phyloP scores from a whole-genome alignment of 2,113 vertebrate genomes.

The Eupsittula cactorum region DNA sequence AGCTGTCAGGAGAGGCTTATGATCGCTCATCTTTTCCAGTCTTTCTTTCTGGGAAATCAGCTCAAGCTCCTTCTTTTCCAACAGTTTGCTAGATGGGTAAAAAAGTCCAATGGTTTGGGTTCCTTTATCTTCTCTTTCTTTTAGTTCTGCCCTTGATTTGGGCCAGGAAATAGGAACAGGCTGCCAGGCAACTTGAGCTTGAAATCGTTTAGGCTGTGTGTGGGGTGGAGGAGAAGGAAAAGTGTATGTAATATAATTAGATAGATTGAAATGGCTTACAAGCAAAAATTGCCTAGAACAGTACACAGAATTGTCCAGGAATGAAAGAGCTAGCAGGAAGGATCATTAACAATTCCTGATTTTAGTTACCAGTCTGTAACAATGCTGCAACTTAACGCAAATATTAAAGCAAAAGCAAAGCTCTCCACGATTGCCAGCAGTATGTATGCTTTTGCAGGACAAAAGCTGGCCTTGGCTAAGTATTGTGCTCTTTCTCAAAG shows the following conservation, averaged over 20 bases:
- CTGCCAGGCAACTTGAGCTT: slow-evolving; percentile 71
- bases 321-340: neutral
- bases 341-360: neutral
- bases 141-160: neutral
- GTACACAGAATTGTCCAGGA: neutral
- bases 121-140: slow-evolving; percentile 68
- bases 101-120: slow-evolving; percentile 91
- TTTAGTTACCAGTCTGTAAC: neutral
- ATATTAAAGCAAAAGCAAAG: neutral
- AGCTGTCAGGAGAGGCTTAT: slow-evolving; percentile 79
- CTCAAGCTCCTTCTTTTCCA: slow-evolving; percentile 80
- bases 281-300: neutral
- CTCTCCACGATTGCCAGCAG: neutral
- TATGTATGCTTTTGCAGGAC: neutral
- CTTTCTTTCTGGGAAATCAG: slow-evolving; percentile 69
- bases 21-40: slow-evolving; percentile 77
- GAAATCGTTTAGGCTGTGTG: neutral
- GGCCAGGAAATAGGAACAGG: slow-evolving; percentile 18
- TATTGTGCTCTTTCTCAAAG: neutral
- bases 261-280: neutral
- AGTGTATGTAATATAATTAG: neutral
- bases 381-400: neutral
- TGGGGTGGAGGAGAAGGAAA: neutral
- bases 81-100: slow-evolving; percentile 84
- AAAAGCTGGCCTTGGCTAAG: neutral